Conservation (phyloP, 1,140 invertebrate genomes). For the Trachymyrmex cornetzi region DNA sequence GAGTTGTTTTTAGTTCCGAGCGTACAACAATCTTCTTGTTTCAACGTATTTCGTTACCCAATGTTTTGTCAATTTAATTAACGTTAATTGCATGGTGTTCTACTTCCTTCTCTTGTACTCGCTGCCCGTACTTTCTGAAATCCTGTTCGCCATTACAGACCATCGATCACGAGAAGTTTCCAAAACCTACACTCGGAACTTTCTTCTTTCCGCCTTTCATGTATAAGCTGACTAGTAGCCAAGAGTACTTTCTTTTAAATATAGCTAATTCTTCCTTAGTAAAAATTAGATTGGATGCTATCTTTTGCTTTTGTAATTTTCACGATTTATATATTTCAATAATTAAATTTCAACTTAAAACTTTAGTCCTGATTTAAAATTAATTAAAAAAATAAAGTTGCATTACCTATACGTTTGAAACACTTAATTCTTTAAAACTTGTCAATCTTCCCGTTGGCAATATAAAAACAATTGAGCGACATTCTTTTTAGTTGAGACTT, state of each 20-base stretch:
- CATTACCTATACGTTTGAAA: not conserved
- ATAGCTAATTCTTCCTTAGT: not conserved
- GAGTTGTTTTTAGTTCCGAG: constrained; percentile 25
- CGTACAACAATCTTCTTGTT: constrained; percentile 11
- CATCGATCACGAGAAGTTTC: constrained; percentile 49
- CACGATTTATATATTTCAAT: not conserved
- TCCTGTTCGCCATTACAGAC: constrained; percentile 5
- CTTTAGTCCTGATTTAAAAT: not conserved
- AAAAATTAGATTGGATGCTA: not conserved
- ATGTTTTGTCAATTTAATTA: constrained; percentile 73
- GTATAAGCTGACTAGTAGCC: not conserved
- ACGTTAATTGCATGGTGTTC: constrained; percentile 70
- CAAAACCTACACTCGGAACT: constrained; percentile 31
- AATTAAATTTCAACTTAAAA: constrained; percentile 8
- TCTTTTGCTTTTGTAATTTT: constrained; percentile 1
- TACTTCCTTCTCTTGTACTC: constrained; percentile 60
- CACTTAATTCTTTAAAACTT: not conserved
- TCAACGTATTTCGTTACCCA: constrained; percentile 9
- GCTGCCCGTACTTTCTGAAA: constrained; percentile 42
- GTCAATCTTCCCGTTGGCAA: not conserved
- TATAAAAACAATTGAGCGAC: constrained; percentile 2
- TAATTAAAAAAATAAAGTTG: not conserved
- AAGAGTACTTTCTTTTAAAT: constrained; percentile 15
- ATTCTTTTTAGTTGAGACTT: constrained; percentile 4
- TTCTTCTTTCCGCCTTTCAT: constrained; percentile 12